phyloP scores from a whole-genome alignment of 2,113 vertebrate genomes.

The Ptyas mucosa region DNA sequence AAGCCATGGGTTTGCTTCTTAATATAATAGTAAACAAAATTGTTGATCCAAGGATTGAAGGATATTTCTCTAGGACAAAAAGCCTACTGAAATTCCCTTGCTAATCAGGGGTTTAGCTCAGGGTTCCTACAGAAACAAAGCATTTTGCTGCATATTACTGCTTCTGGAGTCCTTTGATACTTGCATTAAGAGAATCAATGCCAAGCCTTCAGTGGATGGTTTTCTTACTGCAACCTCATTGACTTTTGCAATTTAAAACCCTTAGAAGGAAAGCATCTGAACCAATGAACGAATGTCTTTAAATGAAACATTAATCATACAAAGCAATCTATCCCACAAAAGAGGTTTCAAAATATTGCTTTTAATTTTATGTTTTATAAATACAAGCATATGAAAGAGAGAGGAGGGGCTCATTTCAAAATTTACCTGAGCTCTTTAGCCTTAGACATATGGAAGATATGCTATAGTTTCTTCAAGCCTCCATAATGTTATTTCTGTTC shows the following conservation, averaged over 20 bases:
- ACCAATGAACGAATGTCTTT: constrained; percentile 57
- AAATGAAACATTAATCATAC: constrained; percentile 35
- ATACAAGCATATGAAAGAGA: constrained; percentile 25
- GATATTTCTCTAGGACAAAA: constrained; percentile 10
- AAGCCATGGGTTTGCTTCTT: neutral
- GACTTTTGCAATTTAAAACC: constrained; percentile 55
- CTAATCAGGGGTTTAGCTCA: neutral
- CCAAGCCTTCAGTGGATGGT: neutral
- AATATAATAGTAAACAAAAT: neutral
- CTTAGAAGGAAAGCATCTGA: constrained; percentile 60
- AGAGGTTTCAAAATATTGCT: constrained; percentile 31
- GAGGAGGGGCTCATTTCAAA: constrained; percentile 55
- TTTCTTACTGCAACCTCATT: constrained; percentile 45
- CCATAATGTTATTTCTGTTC: neutral
- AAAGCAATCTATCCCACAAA: constrained; percentile 31
- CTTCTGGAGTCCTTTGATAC: constrained; percentile 35
- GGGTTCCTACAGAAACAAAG: constrained; percentile 15
- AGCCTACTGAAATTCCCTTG: constrained; percentile 38
- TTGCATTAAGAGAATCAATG: constrained; percentile 29
- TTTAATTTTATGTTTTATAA: constrained; percentile 53
- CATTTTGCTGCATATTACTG: constrained; percentile 19
- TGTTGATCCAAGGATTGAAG: constrained; percentile 11
- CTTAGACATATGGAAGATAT: constrained; percentile 31
- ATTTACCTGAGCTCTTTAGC: constrained; percentile 66
- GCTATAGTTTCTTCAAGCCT: constrained; percentile 51